Percentiles rank a stretch among this genome's conserved stretches.
Evolutionary conservation across 2,113 vertebrate genomes (phyloP).

Genomic region (Colistium nudipinnis): DNA sequence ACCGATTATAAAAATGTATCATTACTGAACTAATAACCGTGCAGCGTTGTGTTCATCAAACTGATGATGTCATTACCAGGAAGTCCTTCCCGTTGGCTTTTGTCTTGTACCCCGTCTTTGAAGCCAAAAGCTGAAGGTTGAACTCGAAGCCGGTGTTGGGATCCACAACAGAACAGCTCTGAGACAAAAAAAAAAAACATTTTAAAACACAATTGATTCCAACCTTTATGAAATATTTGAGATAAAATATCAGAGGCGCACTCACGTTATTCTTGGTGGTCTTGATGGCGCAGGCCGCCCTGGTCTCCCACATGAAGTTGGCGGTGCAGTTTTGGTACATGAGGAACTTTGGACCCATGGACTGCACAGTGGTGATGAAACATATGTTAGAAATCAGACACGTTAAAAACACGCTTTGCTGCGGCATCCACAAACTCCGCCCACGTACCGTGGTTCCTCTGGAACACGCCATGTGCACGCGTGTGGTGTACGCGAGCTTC

Average conservation of each 20-base stretch:
- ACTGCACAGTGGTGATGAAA: slow-evolving; percentile 79
- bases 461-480: slow-evolving; percentile 89
- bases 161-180: slow-evolving; percentile 88
- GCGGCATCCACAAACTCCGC: background rate
- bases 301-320: slow-evolving; percentile 92
- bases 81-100: slow-evolving; percentile 83
- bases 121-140: slow-evolving; percentile 85
- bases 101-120: slow-evolving; percentile 74
- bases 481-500: slow-evolving; percentile 82
- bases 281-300: slow-evolving; percentile 90
- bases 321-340: slow-evolving; percentile 87
- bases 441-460: slow-evolving; percentile 82
- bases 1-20: no score
- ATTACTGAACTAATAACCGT: no score
- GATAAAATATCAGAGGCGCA: background rate
- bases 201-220: background rate
- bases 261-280: slow-evolving; percentile 83
- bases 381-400: no score
- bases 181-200: background rate
- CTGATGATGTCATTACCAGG: no score
- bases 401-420: no score
- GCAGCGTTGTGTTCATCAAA: no score
- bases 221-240: background rate
- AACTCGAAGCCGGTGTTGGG: slow-evolving; percentile 90
- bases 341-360: slow-evolving; percentile 85